These are phyloP conservation scores for Argentina silus DNA, from an alignment of 2,797 vertebrate genomes.

Conservation along the genomic window DNA sequence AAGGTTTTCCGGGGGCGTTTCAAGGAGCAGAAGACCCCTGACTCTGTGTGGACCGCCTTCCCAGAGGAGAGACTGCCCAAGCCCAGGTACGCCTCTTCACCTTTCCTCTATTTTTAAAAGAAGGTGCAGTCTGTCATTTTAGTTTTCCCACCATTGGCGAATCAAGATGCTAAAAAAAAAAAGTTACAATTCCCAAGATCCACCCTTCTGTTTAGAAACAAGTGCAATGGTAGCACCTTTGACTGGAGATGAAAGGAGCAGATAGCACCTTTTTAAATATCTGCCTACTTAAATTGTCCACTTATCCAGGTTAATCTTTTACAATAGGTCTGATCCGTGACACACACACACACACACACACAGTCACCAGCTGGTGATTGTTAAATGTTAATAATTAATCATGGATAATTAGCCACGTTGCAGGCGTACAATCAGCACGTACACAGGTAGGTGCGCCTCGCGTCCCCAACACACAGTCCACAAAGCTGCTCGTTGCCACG, in stretches of 20 bases:
- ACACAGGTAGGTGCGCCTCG: constrained; percentile 46
- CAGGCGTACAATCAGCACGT: constrained; percentile 64
- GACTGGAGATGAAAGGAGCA: no score
- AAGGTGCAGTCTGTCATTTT: no score
- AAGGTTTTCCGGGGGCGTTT: constrained; percentile 94
- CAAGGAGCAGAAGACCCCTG: constrained; percentile 97
- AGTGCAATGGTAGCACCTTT: not conserved
- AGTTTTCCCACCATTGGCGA: no score
- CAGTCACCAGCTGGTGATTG: constrained; percentile 68
- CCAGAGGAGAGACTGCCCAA: constrained; percentile 95
- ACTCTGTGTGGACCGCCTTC: constrained; percentile 97
- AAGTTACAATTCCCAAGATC: not conserved
- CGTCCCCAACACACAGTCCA: constrained; percentile 63
- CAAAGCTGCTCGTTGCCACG: constrained; percentile 55
- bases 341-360: constrained; percentile 29
- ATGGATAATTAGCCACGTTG: constrained; percentile 72
- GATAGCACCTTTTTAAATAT: no score
- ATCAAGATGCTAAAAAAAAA: no score
- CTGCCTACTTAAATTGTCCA: no score
- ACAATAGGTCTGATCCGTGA: constrained; percentile 23
- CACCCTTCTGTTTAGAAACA: not conserved
- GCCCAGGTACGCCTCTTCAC: constrained; percentile 83
- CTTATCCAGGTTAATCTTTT: not conserved
- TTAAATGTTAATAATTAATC: constrained; percentile 72
- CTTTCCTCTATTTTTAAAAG: no score